Conservation (phyloP, 2,113 vertebrate genomes). For the Rafetus swinhoei region DNA sequence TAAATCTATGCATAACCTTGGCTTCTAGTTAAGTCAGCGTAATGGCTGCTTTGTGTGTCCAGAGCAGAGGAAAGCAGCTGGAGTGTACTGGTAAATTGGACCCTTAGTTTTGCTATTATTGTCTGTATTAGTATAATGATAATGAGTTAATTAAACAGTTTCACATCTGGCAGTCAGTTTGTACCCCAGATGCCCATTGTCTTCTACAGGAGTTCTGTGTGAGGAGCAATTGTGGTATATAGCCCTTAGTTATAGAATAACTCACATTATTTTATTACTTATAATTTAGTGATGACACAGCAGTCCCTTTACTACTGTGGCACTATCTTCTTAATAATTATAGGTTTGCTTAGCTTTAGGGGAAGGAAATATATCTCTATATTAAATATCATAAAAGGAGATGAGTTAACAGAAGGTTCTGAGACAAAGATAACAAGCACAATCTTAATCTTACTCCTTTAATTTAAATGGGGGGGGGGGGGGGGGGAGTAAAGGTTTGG, state of each 20-base stretch:
- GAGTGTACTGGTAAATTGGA: background rate
- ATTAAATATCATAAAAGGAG: background rate
- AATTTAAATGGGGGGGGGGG: background rate
- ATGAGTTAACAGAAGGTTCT: background rate
- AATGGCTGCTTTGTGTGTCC: background rate
- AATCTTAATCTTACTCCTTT: background rate
- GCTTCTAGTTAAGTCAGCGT: background rate
- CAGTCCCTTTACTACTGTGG: background rate
- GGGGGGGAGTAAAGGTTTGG: background rate
- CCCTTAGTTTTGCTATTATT: background rate
- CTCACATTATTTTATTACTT: background rate
- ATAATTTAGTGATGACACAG: background rate
- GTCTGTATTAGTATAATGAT: rapidly evolving
- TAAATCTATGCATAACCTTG: background rate
- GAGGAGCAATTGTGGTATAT: background rate
- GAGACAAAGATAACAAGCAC: background rate
- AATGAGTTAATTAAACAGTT: background rate
- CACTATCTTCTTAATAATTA: background rate
- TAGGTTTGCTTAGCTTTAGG: background rate
- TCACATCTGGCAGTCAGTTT: background rate
- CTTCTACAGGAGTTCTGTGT: background rate
- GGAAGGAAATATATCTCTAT: background rate
- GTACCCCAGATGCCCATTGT: background rate
- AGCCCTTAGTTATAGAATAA: background rate
- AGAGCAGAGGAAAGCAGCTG: background rate